Percentiles rank a stretch among this genome's conserved stretches.
Conservation (phyloP, 2,113 vertebrate species). For the Grus americana region DNA sequence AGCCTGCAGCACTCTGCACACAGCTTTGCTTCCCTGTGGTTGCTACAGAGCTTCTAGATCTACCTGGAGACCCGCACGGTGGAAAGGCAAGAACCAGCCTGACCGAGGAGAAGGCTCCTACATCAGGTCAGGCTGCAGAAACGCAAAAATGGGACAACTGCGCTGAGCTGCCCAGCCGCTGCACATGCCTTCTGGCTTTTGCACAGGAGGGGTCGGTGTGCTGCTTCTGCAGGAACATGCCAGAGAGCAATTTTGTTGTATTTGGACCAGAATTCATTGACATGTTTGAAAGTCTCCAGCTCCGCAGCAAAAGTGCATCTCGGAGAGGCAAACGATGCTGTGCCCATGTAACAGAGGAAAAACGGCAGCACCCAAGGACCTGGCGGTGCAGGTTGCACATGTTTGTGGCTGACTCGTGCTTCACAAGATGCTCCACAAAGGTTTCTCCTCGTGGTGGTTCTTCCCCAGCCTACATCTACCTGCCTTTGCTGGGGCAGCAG, state of each 20-base stretch:
- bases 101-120: neutral
- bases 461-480: neutral
- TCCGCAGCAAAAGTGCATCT: neutral
- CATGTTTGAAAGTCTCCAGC: neutral
- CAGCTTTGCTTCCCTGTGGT: neutral
- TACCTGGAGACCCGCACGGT: neutral
- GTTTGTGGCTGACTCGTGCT: neutral
- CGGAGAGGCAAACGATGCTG: accelerated
- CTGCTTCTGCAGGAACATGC: neutral
- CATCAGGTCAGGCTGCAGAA: neutral
- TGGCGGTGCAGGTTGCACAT: accelerated
- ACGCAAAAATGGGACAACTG: neutral
- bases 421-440: neutral
- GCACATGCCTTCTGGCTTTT: neutral
- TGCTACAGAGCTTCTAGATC: neutral
- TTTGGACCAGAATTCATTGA: neutral
- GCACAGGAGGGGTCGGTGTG: neutral
- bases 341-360: neutral
- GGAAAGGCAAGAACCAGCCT: neutral
- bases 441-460: neutral
- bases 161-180: neutral
- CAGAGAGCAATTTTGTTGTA: neutral
- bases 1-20: neutral
- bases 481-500: neutral
- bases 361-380: neutral